A percentile compares a stretch with the other conserved stretches of the same genome.
These are phyloP conservation scores for Mastomys coucha DNA, from an alignment of 2,113 vertebrate species.

Conservation along the genomic window DNA sequence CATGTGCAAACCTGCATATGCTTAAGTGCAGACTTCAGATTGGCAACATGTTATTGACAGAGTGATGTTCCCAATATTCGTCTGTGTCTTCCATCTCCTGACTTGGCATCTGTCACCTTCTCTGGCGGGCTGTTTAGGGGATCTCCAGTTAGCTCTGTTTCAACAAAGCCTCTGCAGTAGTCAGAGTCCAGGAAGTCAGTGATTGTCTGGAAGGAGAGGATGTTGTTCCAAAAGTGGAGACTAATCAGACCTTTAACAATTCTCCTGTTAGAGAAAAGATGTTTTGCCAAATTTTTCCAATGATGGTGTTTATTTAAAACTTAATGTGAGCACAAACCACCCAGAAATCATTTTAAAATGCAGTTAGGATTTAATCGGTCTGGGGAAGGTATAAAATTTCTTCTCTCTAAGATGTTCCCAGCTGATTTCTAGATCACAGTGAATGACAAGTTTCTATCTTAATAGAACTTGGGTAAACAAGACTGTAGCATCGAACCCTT, in stretches of 20 bases:
- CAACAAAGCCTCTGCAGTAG: constrained; percentile 28
- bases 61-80: neutral
- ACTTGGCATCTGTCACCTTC: neutral
- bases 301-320: neutral
- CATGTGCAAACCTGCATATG: neutral
- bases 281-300: neutral
- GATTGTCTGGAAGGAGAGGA: neutral
- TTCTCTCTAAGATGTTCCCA: neutral
- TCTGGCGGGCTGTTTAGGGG: neutral
- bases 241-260: neutral
- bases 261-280: constrained; percentile 25
- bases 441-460: neutral
- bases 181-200: constrained; percentile 6
- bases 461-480: neutral
- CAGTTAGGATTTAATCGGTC: neutral
- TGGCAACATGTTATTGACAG: neutral
- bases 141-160: constrained; percentile 33
- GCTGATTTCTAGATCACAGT: neutral
- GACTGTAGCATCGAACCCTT: neutral
- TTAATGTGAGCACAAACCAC: neutral
- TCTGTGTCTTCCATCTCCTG: constrained; percentile 33
- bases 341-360: constrained; percentile 24
- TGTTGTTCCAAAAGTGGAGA: neutral
- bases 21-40: constrained; percentile 72
- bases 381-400: neutral